Evolutionary conservation across 2,797 vertebrate genomes (phyloP).

Genomic region (Characodon lateralis): DNA sequence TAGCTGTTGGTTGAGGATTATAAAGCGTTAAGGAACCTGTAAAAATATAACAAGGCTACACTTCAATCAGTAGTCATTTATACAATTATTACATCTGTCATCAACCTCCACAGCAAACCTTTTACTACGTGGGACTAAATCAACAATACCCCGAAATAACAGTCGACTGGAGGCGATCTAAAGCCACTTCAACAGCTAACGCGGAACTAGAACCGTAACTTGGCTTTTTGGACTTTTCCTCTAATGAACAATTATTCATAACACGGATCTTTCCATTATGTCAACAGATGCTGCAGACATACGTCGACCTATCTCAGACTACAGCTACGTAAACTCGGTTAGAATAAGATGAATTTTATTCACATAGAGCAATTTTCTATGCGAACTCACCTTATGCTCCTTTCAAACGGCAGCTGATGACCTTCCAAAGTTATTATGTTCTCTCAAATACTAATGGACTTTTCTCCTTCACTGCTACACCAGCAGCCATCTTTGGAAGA

Average conservation of each 20-base stretch:
- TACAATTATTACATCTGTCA: background rate
- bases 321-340: background rate
- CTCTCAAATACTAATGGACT: conserved; percentile 1
- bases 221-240: background rate
- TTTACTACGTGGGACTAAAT: background rate
- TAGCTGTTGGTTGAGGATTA: background rate
- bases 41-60: background rate
- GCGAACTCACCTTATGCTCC: background rate
- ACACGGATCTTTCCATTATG: background rate
- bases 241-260: background rate
- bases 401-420: too few relatives aligned
- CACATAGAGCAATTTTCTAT: too few relatives aligned
- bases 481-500: conserved; percentile 6
- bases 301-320: background rate
- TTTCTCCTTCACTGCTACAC: conserved; percentile 15
- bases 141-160: background rate
- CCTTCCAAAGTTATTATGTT: background rate
- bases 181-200: background rate
- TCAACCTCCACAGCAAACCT: background rate
- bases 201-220: background rate
- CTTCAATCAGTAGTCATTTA: background rate
- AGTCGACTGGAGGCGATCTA: background rate
- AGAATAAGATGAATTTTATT: too few relatives aligned
- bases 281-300: background rate
- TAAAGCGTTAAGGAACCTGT: background rate